Base-by-base conservation (phyloP, 2,113 vertebrate species). In the Erythrolamprus reginae region DNA sequence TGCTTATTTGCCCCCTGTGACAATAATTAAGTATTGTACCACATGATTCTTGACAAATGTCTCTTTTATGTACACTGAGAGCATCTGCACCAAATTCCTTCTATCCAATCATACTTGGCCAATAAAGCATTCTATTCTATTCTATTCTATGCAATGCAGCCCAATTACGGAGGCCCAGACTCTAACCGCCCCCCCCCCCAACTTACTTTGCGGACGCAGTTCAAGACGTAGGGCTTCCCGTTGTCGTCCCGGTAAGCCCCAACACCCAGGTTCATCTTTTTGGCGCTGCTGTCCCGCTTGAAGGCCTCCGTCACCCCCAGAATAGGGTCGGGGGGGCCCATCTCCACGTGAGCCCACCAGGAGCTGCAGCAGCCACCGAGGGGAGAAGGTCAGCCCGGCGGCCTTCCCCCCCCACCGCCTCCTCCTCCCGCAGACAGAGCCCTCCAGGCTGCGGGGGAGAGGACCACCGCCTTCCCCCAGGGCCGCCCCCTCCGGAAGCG, bases 261-360 rank as follows among this genome's bases (percentile, higher is more conserved):
- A 1, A 99, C 98, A 0, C 98, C 99, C 93, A 99, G 97, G 95
- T 99, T 99, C 98, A 99, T 99, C 96, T 99, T 99, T 97, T 99
- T 99, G 89, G 98, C 97, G 94, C 97, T 99, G 93, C 95, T 97
- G 95, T 99, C 99, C 0, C 96, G 98, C 93, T 98, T 99, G 97
- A 97, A 99, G 93, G 99, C 99, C 96, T 99, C 99, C 0, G 97
- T 98, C 92, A 99, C 98, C 17, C 99, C 99, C 96, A 99, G 97
- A 93, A 99, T 99, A 91, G 99, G 98, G 95, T 99, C 99, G 0
- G 99, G 98, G 89, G 98, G 98, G 4, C 99, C 99, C 98, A 99
- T 99, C 95, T 98, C 98, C 94, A 99, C 98, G 10, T 98, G 98
- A 65, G 98, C 92, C 99, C 99, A 99, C 98, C 98, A 98, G 91